Percentiles rank a stretch among this genome's conserved stretches.
Conservation (phyloP, 2,797 vertebrate genomes). For the Psittacula derbiana region DNA sequence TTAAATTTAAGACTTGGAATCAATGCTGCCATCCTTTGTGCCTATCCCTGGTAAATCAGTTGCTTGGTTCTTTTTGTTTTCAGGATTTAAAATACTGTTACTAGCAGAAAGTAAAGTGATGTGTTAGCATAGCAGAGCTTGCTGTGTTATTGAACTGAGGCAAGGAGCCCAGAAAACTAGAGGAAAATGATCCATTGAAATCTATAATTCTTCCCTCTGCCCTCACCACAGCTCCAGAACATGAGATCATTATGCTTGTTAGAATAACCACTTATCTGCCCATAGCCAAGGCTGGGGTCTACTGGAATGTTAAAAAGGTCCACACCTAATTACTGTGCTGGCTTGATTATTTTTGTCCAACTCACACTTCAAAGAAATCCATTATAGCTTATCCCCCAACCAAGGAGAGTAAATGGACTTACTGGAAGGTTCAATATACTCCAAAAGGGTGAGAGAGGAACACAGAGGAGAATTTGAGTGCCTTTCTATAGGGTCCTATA, state of each 20-base stretch:
- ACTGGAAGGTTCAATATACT: background rate
- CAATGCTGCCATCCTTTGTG: background rate
- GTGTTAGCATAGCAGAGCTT: slow-evolving; percentile 5
- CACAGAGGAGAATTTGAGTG: background rate
- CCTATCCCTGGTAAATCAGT: background rate
- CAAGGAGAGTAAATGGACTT: background rate
- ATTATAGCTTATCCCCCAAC: background rate
- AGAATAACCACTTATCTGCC: background rate
- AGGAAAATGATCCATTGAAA: background rate
- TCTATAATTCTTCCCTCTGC: background rate
- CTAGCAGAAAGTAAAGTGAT: background rate
- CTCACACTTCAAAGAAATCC: background rate
- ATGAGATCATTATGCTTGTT: slow-evolving; percentile 2
- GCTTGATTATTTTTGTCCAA: slow-evolving; percentile 16
- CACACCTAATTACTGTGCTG: background rate
- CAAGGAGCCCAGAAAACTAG: slow-evolving; percentile 49
- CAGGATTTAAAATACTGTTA: background rate
- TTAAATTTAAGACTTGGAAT: background rate
- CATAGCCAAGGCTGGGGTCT: background rate
- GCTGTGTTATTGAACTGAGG: slow-evolving; percentile 32
- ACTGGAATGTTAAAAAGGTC: background rate
- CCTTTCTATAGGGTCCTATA: background rate
- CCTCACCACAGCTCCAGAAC: background rate
- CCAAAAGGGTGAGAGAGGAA: background rate
- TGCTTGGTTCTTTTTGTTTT: background rate